Percentiles rank a stretch among this genome's conserved stretches.
Conservation (phyloP, 2,888 invertebrate genomes). For the Carpatolechia fugitivella region DNA sequence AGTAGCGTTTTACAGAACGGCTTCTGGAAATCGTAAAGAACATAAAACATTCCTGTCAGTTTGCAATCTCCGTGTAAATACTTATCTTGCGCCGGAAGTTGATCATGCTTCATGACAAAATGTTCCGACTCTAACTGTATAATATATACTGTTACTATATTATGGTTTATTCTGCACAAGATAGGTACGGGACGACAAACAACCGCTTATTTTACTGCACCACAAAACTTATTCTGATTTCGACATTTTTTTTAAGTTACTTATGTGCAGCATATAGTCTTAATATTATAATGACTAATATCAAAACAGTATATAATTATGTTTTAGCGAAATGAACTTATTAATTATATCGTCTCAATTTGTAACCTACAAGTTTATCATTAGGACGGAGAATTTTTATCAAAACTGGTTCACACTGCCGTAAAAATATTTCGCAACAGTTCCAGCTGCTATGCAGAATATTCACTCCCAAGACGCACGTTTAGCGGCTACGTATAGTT, state of each 20-base stretch:
- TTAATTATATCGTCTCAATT: no score
- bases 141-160: not conserved
- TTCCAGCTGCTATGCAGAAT: no score
- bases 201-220: no score
- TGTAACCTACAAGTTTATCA: no score
- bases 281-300: no score
- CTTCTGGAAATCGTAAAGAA: slow-evolving; percentile 60
- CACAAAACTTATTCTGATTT: not conserved
- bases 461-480: not conserved
- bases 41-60: slow-evolving; percentile 50
- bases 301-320: no score
- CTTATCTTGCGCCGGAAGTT: slow-evolving; percentile 55
- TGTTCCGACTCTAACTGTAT: slow-evolving; percentile 5
- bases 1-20: slow-evolving; percentile 52
- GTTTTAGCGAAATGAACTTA: no score
- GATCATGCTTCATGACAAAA: slow-evolving; percentile 19
- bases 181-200: no score
- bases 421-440: not conserved
- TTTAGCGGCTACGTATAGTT: slow-evolving; percentile 30
- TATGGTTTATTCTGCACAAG: not conserved
- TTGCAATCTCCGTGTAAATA: slow-evolving; percentile 41
- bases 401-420: no score
- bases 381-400: no score
- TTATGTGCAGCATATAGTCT: no score
- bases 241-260: no score